Conservation (phyloP, 2,888 invertebrate species). For the Hyposoter dolosus region DNA sequence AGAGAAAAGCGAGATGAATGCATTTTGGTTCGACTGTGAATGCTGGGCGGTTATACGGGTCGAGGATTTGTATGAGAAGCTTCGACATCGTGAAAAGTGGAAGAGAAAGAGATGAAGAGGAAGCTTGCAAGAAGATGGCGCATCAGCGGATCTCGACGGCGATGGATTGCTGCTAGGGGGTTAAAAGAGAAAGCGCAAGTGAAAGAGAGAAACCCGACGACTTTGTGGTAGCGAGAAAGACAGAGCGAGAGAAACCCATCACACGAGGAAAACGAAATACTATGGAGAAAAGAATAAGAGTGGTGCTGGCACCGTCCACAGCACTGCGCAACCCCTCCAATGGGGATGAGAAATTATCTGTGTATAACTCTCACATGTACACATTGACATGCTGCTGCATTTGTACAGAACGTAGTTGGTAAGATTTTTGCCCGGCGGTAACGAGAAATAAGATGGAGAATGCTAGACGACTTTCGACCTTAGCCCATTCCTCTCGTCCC, state of each 20-base stretch:
- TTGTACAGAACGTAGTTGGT: conserved; percentile 14
- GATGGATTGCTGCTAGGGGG: conserved; percentile 61
- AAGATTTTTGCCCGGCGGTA: conserved; percentile 47
- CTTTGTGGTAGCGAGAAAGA: neutral
- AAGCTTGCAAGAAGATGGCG: conserved; percentile 52
- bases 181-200: conserved; percentile 54
- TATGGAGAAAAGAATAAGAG: conserved; percentile 35
- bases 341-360: conserved; percentile 16
- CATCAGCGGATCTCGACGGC: conserved; percentile 45
- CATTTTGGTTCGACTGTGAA: conserved; percentile 48
- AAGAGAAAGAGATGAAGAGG: conserved; percentile 16
- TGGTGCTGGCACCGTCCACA: conserved; percentile 9
- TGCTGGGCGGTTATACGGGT: conserved; percentile 52
- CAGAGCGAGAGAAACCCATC: conserved; percentile 49
- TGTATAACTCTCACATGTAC: neutral
- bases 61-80: conserved; percentile 57
- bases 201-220: neutral
- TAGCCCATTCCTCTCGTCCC: conserved; percentile 21
- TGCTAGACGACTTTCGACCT: conserved; percentile 32
- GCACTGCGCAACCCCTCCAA: conserved; percentile 11
- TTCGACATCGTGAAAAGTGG: conserved; percentile 64
- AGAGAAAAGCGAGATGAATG: conserved; percentile 40
- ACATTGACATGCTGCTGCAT: conserved; percentile 3
- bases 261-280: conserved; percentile 33
- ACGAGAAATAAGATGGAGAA: conserved; percentile 54